Percentiles rank a stretch among this genome's conserved stretches.
These are phyloP conservation scores for Donacobius atricapilla DNA, from an alignment of 2,113 vertebrate species.

Conservation along the genomic window DNA sequence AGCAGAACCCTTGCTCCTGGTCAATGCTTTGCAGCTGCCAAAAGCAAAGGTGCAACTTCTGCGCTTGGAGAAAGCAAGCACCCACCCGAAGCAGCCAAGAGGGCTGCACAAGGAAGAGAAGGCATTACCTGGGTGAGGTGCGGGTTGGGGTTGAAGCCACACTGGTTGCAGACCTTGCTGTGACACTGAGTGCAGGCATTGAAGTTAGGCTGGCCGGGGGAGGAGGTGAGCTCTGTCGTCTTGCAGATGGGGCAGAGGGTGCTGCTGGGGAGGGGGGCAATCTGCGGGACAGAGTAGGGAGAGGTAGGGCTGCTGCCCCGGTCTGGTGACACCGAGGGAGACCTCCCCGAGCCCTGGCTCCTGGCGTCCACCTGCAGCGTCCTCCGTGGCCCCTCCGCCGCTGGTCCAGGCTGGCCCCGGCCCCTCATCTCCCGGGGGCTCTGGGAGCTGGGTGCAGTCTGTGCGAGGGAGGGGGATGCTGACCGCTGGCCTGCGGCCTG, in stretches of 20 bases:
- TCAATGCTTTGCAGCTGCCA: background rate
- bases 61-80: background rate
- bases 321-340: conserved; percentile 85
- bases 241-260: conserved; percentile 97
- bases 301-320: conserved; percentile 90
- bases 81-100: rapidly evolving
- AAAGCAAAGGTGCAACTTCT: background rate
- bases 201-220: conserved; percentile 86
- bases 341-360: conserved; percentile 72
- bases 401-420: conserved; percentile 54
- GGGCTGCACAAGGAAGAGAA: background rate
- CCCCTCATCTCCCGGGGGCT: conserved; percentile 68
- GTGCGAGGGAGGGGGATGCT: conserved; percentile 61
- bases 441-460: conserved; percentile 50
- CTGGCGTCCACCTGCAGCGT: conserved; percentile 77
- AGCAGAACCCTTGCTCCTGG: background rate
- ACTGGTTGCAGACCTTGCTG: conserved; percentile 95
- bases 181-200: conserved; percentile 95
- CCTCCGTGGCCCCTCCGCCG: conserved; percentile 59
- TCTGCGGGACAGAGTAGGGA: conserved; percentile 95
- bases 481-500: conserved; percentile 61
- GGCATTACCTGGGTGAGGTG: conserved; percentile 92
- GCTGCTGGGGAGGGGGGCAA: conserved; percentile 96
- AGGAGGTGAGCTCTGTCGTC: conserved; percentile 90
- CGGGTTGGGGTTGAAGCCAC: conserved; percentile 98